phyloP scores from a whole-genome alignment of 1,140 invertebrate species.

The Bombus polaris region DNA sequence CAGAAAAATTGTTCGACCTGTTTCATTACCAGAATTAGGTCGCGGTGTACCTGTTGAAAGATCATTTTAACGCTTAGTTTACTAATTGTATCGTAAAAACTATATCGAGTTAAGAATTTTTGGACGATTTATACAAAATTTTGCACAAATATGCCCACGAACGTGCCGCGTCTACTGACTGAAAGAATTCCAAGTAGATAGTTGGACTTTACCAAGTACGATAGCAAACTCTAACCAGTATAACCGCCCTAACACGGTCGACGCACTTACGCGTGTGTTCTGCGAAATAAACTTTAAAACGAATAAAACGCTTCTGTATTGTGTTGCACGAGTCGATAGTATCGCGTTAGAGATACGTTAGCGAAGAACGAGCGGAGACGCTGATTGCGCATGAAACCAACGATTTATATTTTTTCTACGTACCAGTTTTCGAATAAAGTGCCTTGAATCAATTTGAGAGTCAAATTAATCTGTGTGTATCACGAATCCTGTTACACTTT shows the following conservation, averaged over 20 bases:
- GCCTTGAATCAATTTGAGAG: background rate
- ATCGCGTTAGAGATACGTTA: background rate
- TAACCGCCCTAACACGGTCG: constrained; percentile 53
- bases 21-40: fast-evolving
- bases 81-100: background rate
- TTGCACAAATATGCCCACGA: constrained; percentile 14
- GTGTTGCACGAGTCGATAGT: constrained; percentile 29
- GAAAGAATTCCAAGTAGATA: constrained; percentile 45
- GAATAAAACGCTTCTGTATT: constrained; percentile 11
- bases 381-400: constrained; percentile 3
- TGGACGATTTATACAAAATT: background rate
- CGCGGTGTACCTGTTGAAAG: too few species aligned
- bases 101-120: background rate
- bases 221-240: constrained; percentile 38
- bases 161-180: constrained; percentile 6
- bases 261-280: background rate
- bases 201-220: constrained; percentile 28
- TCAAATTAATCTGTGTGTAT: constrained; percentile 24
- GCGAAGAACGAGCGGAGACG: background rate
- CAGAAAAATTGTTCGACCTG: background rate
- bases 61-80: background rate
- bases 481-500: background rate
- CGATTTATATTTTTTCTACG: background rate
- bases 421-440: constrained; percentile 15
- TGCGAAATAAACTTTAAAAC: background rate